Evolutionary conservation across 2,113 vertebrate species (phyloP).

Genomic region (Microcebus murinus): DNA sequence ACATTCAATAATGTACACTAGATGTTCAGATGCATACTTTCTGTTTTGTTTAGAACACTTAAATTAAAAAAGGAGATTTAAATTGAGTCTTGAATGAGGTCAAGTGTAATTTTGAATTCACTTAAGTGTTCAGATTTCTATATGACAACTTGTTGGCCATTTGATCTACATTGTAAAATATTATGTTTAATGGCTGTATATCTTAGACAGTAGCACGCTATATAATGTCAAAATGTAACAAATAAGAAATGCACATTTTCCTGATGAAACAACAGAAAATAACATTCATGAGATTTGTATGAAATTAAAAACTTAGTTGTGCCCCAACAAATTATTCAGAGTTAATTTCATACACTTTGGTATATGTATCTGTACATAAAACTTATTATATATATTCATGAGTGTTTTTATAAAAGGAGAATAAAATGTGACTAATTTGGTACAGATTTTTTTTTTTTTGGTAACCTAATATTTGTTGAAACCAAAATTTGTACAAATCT

Average conservation of each 20-base stretch:
- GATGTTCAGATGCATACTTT: neutral
- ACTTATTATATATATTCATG: constrained; percentile 19
- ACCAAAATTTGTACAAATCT: neutral
- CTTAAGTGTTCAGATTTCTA: neutral
- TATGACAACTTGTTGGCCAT: neutral
- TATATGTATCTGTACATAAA: constrained; percentile 12
- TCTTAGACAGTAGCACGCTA: neutral
- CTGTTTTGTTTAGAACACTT: neutral
- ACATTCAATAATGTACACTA: neutral
- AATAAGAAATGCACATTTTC: constrained; percentile 25
- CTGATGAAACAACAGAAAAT: neutral
- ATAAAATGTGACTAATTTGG: constrained; percentile 36
- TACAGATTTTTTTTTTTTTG: neutral
- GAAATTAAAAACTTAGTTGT: neutral
- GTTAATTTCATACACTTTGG: constrained; percentile 38
- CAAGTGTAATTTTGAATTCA: constrained; percentile 23
- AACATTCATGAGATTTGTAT: neutral
- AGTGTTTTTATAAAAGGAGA: neutral
- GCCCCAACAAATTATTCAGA: constrained; percentile 7
- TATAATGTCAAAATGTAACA: neutral
- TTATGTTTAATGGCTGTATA: neutral
- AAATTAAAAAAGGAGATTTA: neutral
- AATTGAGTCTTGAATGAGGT: neutral
- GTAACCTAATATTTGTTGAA: constrained; percentile 20
- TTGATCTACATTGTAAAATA: neutral